A percentile compares a stretch with the other conserved stretches of the same genome.
Conservation (phyloP, 2,797 vertebrate species). For the Pyrocephalus nanus region DNA sequence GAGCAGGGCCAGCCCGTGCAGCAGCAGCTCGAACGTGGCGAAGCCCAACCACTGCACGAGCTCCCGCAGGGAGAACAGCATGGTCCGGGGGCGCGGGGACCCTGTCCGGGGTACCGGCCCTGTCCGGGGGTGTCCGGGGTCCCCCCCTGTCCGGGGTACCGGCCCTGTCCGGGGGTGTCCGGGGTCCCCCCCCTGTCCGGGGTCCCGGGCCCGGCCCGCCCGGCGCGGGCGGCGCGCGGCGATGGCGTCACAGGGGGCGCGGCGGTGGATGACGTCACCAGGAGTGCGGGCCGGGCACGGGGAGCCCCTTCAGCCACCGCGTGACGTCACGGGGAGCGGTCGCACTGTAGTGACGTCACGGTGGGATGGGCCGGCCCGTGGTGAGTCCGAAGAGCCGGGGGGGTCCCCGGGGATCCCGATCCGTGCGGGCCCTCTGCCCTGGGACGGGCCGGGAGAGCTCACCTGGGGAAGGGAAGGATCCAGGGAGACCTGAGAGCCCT, state of each 20-base stretch:
- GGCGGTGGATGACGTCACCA: background rate
- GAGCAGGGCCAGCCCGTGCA: conserved; percentile 89
- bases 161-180: no score
- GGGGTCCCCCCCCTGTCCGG: no score
- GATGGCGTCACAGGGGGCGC: background rate
- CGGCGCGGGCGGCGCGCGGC: background rate
- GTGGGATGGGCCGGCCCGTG: background rate
- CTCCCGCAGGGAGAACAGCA: conserved; percentile 91
- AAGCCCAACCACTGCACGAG: conserved; percentile 98
- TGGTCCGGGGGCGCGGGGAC: no score
- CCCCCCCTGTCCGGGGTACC: no score
- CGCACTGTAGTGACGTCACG: background rate
- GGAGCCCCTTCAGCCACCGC: background rate
- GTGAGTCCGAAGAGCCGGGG: background rate
- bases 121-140: no score
- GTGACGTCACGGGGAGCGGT: background rate
- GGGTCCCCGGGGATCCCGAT: no score
- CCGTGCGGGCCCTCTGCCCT: no score
- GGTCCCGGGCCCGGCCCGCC: background rate
- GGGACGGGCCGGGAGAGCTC: no score
- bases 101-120: no score
- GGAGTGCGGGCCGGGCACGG: background rate
- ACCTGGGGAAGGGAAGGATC: background rate
- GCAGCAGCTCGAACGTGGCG: conserved; percentile 94
- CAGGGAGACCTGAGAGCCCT: background rate